phyloP scores from a whole-genome alignment of 2,113 vertebrate genomes.

The Oenanthe oenanthe region DNA sequence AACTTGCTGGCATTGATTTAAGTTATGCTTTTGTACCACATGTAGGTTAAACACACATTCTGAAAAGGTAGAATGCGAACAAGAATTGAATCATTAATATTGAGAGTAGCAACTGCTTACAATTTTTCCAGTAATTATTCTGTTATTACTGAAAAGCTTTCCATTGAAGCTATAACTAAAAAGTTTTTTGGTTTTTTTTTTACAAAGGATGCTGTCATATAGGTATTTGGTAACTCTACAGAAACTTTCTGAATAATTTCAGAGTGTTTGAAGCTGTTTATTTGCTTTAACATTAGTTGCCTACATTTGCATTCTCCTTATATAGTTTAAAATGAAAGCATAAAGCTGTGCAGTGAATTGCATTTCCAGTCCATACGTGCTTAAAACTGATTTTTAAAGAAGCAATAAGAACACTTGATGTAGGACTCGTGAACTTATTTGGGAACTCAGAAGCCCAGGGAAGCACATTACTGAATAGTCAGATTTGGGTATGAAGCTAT shows the following conservation, averaged over 20 bases:
- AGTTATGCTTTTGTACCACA: constrained; percentile 37
- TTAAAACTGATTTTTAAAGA: not conserved
- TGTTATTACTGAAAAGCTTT: not conserved
- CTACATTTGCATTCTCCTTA: not conserved
- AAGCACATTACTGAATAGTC: not conserved
- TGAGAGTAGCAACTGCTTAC: constrained; percentile 8
- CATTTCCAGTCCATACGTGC: not conserved
- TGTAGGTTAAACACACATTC: constrained; percentile 10
- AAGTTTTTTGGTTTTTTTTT: not conserved
- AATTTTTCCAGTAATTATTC: not conserved
- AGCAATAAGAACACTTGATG: not conserved
- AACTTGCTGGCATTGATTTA: constrained; percentile 59
- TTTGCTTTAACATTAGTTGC: not conserved
- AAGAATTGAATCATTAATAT: constrained; percentile 19
- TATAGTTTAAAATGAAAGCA: constrained; percentile 33
- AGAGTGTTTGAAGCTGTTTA: not conserved
- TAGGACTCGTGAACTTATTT: not conserved
- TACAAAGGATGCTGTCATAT: not conserved
- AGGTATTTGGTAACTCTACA: not conserved
- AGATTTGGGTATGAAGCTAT: not conserved
- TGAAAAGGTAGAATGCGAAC: constrained; percentile 3
- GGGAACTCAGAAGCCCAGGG: not conserved
- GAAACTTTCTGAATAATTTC: not conserved
- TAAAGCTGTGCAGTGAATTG: not conserved
- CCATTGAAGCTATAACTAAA: not conserved